Conservation (phyloP, 2,888 invertebrate genomes). For the Machimus rusticus region DNA sequence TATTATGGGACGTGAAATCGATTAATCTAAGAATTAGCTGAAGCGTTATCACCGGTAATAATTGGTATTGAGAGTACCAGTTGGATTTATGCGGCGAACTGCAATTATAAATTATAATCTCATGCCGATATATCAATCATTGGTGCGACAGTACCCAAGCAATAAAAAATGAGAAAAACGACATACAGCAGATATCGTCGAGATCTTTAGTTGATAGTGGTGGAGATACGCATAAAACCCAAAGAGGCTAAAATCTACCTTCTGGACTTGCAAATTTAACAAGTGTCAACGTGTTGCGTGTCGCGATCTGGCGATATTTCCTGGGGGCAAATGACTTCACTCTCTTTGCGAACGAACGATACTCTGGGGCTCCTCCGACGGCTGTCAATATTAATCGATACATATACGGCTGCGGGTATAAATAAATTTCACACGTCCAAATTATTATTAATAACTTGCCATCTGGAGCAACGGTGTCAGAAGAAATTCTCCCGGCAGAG, state of each 20-base stretch:
- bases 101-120: constrained; percentile 30
- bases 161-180: neutral
- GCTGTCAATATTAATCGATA: constrained; percentile 22
- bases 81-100: neutral
- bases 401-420: neutral
- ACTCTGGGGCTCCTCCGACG: neutral
- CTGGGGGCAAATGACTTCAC: neutral
- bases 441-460: constrained; percentile 14
- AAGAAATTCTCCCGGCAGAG: neutral
- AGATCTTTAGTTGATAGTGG: neutral
- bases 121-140: constrained; percentile 15
- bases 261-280: constrained; percentile 14
- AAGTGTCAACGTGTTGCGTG: constrained; percentile 26
- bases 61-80: neutral
- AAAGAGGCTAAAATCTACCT: neutral
- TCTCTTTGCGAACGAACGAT: neutral
- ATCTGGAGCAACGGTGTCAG: neutral
- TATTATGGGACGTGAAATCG: neutral
- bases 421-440: constrained; percentile 16
- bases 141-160: neutral
- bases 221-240: neutral
- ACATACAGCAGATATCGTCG: neutral
- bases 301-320: neutral
- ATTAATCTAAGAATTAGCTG: constrained; percentile 5
- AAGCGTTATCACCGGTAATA: neutral